These are phyloP conservation scores for Dolichoris vasculosae DNA, from an alignment of 1,140 invertebrate species.

Conservation along the genomic window DNA sequence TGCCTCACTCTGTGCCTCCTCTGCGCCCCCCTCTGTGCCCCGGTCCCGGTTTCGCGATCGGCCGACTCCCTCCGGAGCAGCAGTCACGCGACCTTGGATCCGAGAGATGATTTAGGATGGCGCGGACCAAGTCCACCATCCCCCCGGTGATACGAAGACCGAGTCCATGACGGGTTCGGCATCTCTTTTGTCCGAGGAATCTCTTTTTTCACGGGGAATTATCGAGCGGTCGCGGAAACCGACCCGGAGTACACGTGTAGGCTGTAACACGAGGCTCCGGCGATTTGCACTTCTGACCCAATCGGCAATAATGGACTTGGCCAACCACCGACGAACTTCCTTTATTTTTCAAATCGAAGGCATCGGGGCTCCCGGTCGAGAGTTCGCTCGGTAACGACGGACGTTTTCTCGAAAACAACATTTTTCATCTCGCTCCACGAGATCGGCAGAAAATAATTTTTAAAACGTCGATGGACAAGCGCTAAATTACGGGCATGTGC, in stretches of 20 bases:
- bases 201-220: not conserved
- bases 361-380: too few relatives aligned
- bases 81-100: not conserved
- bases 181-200: not conserved
- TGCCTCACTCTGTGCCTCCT: not conserved
- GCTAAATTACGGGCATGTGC: not conserved
- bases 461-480: not conserved
- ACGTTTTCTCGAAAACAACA: not conserved
- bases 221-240: not conserved
- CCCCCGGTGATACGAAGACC: not conserved
- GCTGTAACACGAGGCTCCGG: not conserved
- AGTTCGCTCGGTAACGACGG: not conserved
- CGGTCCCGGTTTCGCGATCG: not conserved
- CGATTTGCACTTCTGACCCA: not conserved
- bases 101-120: not conserved
- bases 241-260: not conserved
- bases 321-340: not conserved
- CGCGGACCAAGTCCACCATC: not conserved
- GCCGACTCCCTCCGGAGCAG: not conserved
- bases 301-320: not conserved
- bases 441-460: not conserved
- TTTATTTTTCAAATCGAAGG: not conserved
- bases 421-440: not conserved
- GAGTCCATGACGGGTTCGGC: not conserved
- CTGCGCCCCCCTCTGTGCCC: not conserved